phyloP scores from a whole-genome alignment of 2,888 invertebrate genomes.

The Notodonta ziczac region DNA sequence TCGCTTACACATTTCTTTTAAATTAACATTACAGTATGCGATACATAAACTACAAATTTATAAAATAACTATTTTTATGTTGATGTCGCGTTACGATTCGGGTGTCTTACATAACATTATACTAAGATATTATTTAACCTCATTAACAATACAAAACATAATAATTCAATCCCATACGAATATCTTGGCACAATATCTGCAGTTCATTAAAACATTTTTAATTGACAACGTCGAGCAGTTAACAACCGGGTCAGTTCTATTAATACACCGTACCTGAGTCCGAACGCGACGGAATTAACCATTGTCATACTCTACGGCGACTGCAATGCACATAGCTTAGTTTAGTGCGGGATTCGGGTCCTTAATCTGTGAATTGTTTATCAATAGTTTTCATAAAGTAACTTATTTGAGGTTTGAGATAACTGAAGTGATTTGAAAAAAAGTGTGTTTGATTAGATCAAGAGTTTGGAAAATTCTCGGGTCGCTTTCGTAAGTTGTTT shows the following conservation, averaged over 20 bases:
- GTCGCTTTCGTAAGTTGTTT: too few species aligned
- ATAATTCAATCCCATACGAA: neutral
- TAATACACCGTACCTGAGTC: neutral
- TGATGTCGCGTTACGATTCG: too few species aligned
- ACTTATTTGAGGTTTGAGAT: too few species aligned
- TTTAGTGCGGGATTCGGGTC: neutral
- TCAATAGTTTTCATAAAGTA: neutral
- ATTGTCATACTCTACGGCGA: neutral
- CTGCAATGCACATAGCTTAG: neutral
- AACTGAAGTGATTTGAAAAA: too few species aligned
- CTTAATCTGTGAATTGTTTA: neutral
- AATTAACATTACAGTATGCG: too few species aligned
- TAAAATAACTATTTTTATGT: too few species aligned
- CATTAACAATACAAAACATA: neutral
- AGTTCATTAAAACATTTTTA: neutral
- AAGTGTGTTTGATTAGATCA: too few species aligned
- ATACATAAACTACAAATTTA: too few species aligned
- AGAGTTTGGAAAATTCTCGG: too few species aligned
- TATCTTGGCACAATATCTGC: constrained; percentile 1
- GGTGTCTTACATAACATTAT: too few species aligned
- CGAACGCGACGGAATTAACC: constrained; percentile 1
- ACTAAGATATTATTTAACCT: neutral
- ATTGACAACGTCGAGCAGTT: neutral
- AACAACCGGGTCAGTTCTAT: neutral
- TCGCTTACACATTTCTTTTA: too few species aligned